phyloP scores from a whole-genome alignment of 2,113 vertebrate species.

The Rhegmatorhina hoffmannsi region DNA sequence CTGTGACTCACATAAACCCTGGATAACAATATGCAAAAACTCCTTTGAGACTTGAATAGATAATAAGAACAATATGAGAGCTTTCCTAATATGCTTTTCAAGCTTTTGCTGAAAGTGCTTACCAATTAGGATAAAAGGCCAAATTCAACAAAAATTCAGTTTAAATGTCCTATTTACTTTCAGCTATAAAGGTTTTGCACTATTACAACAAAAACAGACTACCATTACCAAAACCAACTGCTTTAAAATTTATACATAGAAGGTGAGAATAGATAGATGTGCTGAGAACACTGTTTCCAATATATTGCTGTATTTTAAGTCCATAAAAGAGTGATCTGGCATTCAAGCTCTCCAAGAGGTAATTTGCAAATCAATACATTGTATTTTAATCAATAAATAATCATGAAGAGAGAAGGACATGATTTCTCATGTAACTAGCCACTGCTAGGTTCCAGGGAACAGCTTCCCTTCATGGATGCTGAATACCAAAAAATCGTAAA shows the following conservation, averaged over 20 bases:
- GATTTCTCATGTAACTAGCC: background rate
- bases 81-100: background rate
- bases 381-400: constrained; percentile 31
- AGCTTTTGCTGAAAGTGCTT: background rate
- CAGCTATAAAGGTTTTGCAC: background rate
- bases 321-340: background rate
- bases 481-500: background rate
- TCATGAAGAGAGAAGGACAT: background rate
- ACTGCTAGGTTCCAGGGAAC: background rate
- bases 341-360: background rate
- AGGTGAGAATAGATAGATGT: background rate
- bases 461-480: background rate
- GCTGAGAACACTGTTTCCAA: background rate
- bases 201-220: background rate
- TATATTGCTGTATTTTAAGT: background rate
- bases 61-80: background rate
- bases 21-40: background rate
- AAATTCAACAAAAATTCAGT: constrained; percentile 12
- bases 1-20: constrained; percentile 5
- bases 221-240: background rate
- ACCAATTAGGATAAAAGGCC: background rate
- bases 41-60: background rate
- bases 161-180: background rate
- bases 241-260: constrained; percentile 2
- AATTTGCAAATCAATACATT: constrained; percentile 1